phyloP scores from a whole-genome alignment of 2,797 vertebrate species.

The Centropyge bicolor region DNA sequence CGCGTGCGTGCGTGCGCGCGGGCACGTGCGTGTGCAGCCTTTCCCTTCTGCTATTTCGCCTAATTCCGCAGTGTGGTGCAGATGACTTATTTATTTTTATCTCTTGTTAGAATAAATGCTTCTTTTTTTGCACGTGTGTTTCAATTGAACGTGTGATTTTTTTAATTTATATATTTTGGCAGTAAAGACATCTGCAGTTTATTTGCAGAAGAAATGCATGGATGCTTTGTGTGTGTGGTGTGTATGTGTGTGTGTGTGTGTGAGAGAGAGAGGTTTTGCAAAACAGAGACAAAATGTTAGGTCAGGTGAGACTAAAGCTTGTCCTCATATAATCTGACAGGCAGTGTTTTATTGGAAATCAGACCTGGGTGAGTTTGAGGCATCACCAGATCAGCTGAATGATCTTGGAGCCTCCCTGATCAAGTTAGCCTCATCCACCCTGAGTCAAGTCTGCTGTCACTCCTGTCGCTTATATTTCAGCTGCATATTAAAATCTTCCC shows the following conservation, averaged over 20 bases:
- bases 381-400: conserved; percentile 63
- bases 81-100: conserved; percentile 40
- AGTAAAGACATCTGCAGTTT: conserved; percentile 22
- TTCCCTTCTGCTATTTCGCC: conserved; percentile 36
- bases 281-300: conserved; percentile 1
- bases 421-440: conserved; percentile 68
- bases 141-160: too few species aligned
- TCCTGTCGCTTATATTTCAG: conserved; percentile 38
- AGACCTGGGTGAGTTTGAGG: conserved; percentile 72
- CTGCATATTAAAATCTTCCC: conserved; percentile 39
- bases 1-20: conserved; percentile 36
- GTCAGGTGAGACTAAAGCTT: conserved; percentile 77
- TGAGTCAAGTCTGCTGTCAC: conserved; percentile 36
- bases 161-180: conserved; percentile 9
- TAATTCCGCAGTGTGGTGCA: conserved; percentile 25
- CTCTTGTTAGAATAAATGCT: conserved; percentile 1
- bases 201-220: conserved; percentile 15
- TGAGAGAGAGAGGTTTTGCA: background rate
- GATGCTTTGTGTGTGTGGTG: conserved; percentile 4
- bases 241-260: background rate
- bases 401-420: conserved; percentile 73
- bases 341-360: conserved; percentile 68
- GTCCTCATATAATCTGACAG: conserved; percentile 80
- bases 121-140: background rate
- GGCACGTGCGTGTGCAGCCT: conserved; percentile 27